phyloP scores from a whole-genome alignment of 2,888 invertebrate genomes.

The Dryobotodes eremita region DNA sequence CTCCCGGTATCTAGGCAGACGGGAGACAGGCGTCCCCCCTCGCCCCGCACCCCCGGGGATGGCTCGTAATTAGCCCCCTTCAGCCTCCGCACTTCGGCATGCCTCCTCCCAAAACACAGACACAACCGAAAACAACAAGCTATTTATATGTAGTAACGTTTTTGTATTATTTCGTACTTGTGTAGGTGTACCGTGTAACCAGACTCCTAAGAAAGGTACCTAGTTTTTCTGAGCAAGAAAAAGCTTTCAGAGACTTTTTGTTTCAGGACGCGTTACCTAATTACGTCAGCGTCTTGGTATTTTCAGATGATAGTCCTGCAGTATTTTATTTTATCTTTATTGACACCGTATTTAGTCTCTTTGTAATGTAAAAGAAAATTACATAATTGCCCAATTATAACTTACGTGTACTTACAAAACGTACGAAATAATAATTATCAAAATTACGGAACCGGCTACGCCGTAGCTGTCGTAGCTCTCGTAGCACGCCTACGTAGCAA shows the following conservation, averaged over 20 bases:
- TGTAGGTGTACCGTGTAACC: conserved; percentile 49
- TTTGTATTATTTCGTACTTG: conserved; percentile 62
- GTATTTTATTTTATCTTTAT: neutral
- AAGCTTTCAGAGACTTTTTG: neutral
- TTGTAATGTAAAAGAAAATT: neutral
- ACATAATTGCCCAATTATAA: neutral
- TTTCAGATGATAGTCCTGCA: neutral
- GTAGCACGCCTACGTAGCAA: conserved; percentile 35
- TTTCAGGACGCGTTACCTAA: neutral
- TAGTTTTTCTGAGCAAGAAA: neutral
- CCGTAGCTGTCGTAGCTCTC: conserved; percentile 47
- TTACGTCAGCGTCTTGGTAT: neutral
- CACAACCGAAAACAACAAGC: conserved; percentile 80
- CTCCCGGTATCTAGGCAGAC: conserved; percentile 72
- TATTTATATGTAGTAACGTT: conserved; percentile 70
- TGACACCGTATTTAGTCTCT: neutral
- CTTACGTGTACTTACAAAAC: neutral
- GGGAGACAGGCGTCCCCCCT: conserved; percentile 62
- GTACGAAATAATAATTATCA: neutral
- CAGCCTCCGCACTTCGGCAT: conserved; percentile 60
- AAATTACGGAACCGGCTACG: conserved; percentile 36
- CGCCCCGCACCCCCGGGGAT: conserved; percentile 52
- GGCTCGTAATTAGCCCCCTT: conserved; percentile 79
- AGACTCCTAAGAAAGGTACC: neutral
- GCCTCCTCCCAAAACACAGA: conserved; percentile 77